phyloP scores from a whole-genome alignment of 2,888 invertebrate species.

The Eupeodes luniger region DNA sequence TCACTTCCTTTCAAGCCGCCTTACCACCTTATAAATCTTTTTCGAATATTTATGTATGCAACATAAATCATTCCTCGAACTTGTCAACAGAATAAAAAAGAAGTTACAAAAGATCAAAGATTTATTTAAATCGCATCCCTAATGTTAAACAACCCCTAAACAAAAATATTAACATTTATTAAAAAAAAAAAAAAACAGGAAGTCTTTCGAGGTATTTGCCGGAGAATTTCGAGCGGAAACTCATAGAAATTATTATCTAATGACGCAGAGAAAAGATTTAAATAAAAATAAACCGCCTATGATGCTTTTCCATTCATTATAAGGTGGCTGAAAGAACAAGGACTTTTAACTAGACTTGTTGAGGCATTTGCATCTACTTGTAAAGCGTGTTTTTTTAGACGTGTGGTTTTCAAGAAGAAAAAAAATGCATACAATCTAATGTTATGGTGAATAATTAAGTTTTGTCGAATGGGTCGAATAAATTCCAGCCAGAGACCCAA shows the following conservation, averaged over 20 bases:
- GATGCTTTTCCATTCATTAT: too few species aligned
- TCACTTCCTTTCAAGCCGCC: background rate
- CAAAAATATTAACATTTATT: background rate
- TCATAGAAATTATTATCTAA: constrained; percentile 22
- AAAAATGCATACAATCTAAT: too few species aligned
- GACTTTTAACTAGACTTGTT: too few species aligned
- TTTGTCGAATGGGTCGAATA: too few species aligned
- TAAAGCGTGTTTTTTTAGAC: background rate
- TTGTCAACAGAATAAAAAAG: constrained; percentile 10
- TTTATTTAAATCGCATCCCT: background rate
- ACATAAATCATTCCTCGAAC: constrained; percentile 15
- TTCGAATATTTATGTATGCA: background rate
- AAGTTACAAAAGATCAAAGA: constrained; percentile 16
- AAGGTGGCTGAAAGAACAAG: too few species aligned
- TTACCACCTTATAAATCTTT: background rate
- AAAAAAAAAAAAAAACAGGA: background rate
- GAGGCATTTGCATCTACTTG: too few species aligned
- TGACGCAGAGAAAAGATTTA: background rate
- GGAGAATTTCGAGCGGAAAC: background rate
- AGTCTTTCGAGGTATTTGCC: background rate
- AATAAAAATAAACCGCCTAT: background rate
- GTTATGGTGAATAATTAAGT: too few species aligned
- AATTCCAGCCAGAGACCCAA: too few species aligned
- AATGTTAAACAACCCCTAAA: background rate
- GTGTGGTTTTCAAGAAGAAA: too few species aligned